These are phyloP conservation scores for Arnoldichthys spilopterus DNA, from an alignment of 2,797 vertebrate species.

Conservation along the genomic window DNA sequence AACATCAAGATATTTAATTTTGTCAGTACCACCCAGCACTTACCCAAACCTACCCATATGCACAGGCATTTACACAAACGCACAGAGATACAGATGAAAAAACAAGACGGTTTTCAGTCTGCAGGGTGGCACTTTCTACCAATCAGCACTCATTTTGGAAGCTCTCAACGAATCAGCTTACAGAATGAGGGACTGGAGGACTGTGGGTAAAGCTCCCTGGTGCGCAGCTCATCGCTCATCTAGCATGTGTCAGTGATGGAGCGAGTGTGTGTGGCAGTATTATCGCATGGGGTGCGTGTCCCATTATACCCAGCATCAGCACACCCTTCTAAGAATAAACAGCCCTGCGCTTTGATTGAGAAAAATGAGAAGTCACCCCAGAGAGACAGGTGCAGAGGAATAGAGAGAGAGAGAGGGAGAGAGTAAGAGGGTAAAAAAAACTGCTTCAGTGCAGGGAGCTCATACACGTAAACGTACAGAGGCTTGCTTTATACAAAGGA, in stretches of 20 bases:
- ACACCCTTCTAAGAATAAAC: constrained; percentile 55
- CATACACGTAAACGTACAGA: constrained; percentile 11
- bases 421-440: not conserved
- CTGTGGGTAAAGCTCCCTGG: constrained; percentile 39
- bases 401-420: not conserved
- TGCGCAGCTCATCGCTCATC: constrained; percentile 59
- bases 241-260: constrained; percentile 62
- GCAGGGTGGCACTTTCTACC: constrained; percentile 4
- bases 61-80: not conserved
- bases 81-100: not conserved
- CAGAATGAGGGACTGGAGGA: constrained; percentile 25
- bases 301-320: constrained; percentile 57
- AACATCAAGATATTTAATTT: too few species aligned
- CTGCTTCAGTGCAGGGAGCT: constrained; percentile 4
- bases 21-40: too few species aligned
- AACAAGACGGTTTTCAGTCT: not conserved
- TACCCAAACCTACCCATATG: too few species aligned
- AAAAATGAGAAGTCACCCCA: constrained; percentile 43
- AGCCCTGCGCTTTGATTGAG: constrained; percentile 48
- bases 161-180: constrained; percentile 16
- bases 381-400: constrained; percentile 29
- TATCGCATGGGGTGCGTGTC: constrained; percentile 50
- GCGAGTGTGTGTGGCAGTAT: constrained; percentile 50
- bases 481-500: not conserved
- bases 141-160: constrained; percentile 14